These are phyloP conservation scores for Embiotoca jacksoni DNA, from an alignment of 2,113 vertebrate species.

Conservation along the genomic window DNA sequence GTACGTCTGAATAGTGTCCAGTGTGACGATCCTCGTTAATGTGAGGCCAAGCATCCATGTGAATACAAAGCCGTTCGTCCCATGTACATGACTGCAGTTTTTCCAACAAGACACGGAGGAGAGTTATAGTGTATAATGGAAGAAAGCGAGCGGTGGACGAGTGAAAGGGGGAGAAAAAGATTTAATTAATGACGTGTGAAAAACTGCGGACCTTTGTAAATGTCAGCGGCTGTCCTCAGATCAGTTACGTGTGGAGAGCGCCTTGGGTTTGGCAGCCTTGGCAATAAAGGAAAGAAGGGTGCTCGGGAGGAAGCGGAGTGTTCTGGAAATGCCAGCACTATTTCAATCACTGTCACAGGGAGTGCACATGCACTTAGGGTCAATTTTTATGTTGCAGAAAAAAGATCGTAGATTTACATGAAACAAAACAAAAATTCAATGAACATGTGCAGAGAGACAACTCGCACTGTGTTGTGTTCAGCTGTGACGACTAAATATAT, in stretches of 20 bases:
- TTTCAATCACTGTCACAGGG: conserved; percentile 49
- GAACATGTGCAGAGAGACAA: background rate
- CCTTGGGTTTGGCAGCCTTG: conserved; percentile 53
- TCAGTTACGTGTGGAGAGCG: conserved; percentile 56
- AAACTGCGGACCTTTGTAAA: conserved; percentile 74
- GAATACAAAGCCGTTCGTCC: conserved; percentile 51
- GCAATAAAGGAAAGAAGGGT: conserved; percentile 51
- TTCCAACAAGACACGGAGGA: background rate
- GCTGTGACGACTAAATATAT: background rate
- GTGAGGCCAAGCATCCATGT: conserved; percentile 19
- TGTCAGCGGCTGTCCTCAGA: conserved; percentile 74
- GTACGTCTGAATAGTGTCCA: background rate
- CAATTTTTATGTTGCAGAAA: background rate
- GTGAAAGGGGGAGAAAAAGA: conserved; percentile 45
- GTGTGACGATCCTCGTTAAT: conserved; percentile 31
- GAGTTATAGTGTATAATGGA: background rate
- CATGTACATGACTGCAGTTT: conserved; percentile 33
- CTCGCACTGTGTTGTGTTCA: background rate
- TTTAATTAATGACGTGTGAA: conserved; percentile 73
- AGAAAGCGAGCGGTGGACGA: conserved; percentile 34
- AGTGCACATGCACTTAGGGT: conserved; percentile 21
- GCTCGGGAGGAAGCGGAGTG: conserved; percentile 41
- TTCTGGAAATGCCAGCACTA: conserved; percentile 66
- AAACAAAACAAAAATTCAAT: background rate
- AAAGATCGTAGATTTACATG: background rate